Base-by-base conservation (phyloP, 2,797 vertebrate species). In the Anguilla marmorata region DNA sequence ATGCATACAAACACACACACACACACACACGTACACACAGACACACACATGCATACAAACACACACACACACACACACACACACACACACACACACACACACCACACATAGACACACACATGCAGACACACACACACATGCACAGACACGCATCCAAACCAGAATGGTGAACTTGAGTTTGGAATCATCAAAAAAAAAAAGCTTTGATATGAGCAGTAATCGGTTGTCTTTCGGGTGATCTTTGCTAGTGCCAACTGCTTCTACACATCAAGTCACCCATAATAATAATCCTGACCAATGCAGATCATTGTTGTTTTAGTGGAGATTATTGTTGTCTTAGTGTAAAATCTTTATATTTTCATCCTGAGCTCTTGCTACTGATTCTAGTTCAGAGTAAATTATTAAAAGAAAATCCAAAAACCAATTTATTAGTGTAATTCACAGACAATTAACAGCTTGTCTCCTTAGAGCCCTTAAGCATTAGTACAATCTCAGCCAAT, bases 1-100 rank as follows among this genome's bases (percentile, higher is more conserved):
- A 85, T 92, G 93, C 80, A 92, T 84, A 90, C 91, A 92, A 89
- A 92, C 58, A 89, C 92, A 92, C 89, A 93, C 90, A 92, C 90
- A 90, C 92, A 91, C 91, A 86, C 88, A 24, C 37, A 37, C 37
- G 1, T 1, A 37, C 37, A 37, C 37, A 37, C 37, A 37, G 37
- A 37, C 37, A 37, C 37, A 37, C 37, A 37, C 37, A 37, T 37
- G 37, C 37, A 37, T 37, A 37, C 37, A 37, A 37, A 37, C 90
- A 92, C 90, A 90, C 92, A 91, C 37, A 37, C 37, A 37, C 1
- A 2, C 37, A 37, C 37, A 37, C 33, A 33, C 1, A 33, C 0
- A 33, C 33, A 33, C 33, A 33, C 33, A 33, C 33, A 33, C 1
- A 1, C 33, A 33, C 0, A 33, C 33, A 1, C 33, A 37, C 37